Evolutionary conservation across 1,140 invertebrate species (phyloP).

Genomic region (Diploscapter pachys): DNA sequence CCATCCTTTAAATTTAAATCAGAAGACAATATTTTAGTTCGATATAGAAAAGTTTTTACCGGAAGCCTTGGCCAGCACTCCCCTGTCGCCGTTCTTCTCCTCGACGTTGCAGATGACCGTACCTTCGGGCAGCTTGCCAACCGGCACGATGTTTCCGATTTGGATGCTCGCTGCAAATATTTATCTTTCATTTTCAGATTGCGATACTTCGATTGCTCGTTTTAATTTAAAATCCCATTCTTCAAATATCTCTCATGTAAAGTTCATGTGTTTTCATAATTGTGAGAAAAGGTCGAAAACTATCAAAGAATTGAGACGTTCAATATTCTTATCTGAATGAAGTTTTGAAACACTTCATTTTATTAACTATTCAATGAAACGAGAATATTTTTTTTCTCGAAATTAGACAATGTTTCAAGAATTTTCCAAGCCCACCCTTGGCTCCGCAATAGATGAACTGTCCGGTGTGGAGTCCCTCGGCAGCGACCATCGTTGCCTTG

Average conservation of each 20-base stretch:
- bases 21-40: conserved; percentile 10
- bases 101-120: conserved; percentile 97
- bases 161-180: conserved; percentile 70
- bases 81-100: conserved; percentile 96
- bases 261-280: neutral
- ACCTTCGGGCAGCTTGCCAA: conserved; percentile 97
- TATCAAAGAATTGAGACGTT: conserved; percentile 31
- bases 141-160: conserved; percentile 93
- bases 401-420: neutral
- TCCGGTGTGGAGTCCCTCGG: conserved; percentile 97
- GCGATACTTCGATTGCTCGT: neutral
- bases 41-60: conserved; percentile 63
- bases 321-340: conserved; percentile 21
- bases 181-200: neutral
- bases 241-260: neutral
- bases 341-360: conserved; percentile 25
- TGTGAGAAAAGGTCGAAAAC: conserved; percentile 10
- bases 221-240: neutral
- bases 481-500: conserved; percentile 94
- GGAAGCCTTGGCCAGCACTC: conserved; percentile 88
- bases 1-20: neutral
- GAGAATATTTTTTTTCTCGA: neutral
- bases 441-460: conserved; percentile 98
- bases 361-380: neutral
- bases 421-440: conserved; percentile 72